Percentiles rank a stretch among this genome's conserved stretches.
Evolutionary conservation across 2,888 invertebrate species (phyloP).

Genomic region (Empis stercorea): DNA sequence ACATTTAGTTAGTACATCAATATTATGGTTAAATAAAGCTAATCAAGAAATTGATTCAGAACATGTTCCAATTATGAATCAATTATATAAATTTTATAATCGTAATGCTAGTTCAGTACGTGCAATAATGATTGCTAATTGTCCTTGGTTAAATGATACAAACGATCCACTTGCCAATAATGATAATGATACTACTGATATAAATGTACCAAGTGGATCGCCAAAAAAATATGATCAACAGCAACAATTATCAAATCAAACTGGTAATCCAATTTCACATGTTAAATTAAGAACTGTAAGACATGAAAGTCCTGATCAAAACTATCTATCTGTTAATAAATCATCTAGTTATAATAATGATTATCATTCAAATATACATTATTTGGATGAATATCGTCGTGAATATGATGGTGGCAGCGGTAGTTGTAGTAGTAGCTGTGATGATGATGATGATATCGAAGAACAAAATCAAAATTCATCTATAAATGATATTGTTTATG

Average conservation of each 20-base stretch:
- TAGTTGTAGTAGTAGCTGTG: not conserved
- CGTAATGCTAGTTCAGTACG: conserved; percentile 67
- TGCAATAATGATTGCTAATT: conserved; percentile 63
- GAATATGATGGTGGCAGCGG: conserved; percentile 7
- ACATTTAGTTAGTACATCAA: conserved; percentile 57
- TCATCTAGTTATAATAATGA: not conserved
- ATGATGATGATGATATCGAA: conserved; percentile 2
- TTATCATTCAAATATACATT: conserved; percentile 32
- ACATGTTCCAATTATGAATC: conserved; percentile 62
- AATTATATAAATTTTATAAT: conserved; percentile 62
- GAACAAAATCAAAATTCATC: not conserved
- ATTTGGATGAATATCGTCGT: conserved; percentile 42
- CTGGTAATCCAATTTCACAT: not conserved
- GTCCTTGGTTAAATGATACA: conserved; percentile 36
- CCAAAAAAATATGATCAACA: not conserved
- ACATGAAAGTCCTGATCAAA: not conserved
- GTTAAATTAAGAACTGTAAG: not conserved
- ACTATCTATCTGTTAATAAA: not conserved
- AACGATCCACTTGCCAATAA: conserved; percentile 21
- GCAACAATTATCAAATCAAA: not conserved
- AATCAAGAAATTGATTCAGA: conserved; percentile 68
- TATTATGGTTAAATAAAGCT: conserved; percentile 70
- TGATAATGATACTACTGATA: not conserved
- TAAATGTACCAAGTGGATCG: not conserved
- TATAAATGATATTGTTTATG: conserved; percentile 25